phyloP scores from a whole-genome alignment of 2,888 invertebrate genomes.

The Melipona beecheii region DNA sequence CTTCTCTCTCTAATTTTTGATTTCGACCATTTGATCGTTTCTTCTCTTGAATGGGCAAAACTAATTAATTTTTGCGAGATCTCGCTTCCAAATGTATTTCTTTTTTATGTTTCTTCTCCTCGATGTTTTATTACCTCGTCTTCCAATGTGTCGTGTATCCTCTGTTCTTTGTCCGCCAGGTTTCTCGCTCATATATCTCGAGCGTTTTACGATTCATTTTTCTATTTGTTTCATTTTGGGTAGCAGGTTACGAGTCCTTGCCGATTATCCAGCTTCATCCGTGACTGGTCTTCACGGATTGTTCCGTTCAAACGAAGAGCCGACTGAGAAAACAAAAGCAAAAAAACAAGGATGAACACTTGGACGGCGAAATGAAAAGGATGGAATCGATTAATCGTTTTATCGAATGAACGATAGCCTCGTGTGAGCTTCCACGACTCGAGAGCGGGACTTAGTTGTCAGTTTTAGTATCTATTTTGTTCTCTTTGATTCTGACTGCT shows the following conservation, averaged over 20 bases:
- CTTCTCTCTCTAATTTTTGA: too few relatives aligned
- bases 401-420: constrained; percentile 63
- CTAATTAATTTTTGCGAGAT: too few relatives aligned
- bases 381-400: constrained; percentile 67
- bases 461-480: constrained; percentile 30
- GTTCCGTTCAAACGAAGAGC: constrained; percentile 19
- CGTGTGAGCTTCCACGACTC: constrained; percentile 28
- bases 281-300: constrained; percentile 52
- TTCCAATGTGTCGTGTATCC: not conserved
- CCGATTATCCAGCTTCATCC: constrained; percentile 46
- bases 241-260: constrained; percentile 12
- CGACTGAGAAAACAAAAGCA: constrained; percentile 32
- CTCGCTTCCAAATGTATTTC: not conserved
- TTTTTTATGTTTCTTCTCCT: not conserved
- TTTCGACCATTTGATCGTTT: too few relatives aligned
- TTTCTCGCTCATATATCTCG: constrained; percentile 13
- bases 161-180: not conserved
- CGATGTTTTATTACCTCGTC: not conserved
- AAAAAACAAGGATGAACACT: constrained; percentile 18
- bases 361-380: constrained; percentile 34
- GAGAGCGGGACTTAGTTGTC: constrained; percentile 35
- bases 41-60: too few relatives aligned
- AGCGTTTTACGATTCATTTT: constrained; percentile 3
- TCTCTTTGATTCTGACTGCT: not conserved
- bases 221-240: constrained; percentile 29